Conservation (phyloP, 2,888 invertebrate species). For the Antheraea yamamai region DNA sequence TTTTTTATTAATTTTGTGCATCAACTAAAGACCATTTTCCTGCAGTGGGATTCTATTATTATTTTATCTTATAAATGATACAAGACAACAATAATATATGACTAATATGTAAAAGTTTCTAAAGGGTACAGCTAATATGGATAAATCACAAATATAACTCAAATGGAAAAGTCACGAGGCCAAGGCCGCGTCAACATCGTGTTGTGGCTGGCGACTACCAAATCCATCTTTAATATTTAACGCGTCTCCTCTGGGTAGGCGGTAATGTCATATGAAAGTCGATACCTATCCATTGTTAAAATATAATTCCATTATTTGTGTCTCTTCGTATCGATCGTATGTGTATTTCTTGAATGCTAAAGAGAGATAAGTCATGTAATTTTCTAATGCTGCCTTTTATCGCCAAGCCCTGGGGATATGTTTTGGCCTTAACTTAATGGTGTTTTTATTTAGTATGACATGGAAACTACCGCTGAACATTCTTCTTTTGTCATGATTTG, state of each 20-base stretch:
- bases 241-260: conserved; percentile 1
- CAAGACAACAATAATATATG: background rate
- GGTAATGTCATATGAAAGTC: background rate
- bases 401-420: too few relatives aligned
- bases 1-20: too few relatives aligned
- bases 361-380: too few relatives aligned
- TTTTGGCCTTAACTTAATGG: too few relatives aligned
- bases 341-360: too few relatives aligned
- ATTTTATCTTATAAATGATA: too few relatives aligned
- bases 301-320: background rate
- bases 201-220: background rate
- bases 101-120: background rate
- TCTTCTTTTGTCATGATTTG: too few relatives aligned
- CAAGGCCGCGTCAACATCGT: conserved; percentile 6
- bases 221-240: conserved; percentile 13
- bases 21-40: too few relatives aligned
- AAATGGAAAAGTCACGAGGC: conserved; percentile 8
- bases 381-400: too few relatives aligned
- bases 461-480: too few relatives aligned
- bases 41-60: too few relatives aligned
- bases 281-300: conserved; percentile 1
- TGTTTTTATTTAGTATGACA: too few relatives aligned
- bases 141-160: background rate
- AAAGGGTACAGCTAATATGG: background rate
- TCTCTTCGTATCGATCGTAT: background rate